Conservation (phyloP, 2,113 vertebrate genomes). For the Python bivittatus region DNA sequence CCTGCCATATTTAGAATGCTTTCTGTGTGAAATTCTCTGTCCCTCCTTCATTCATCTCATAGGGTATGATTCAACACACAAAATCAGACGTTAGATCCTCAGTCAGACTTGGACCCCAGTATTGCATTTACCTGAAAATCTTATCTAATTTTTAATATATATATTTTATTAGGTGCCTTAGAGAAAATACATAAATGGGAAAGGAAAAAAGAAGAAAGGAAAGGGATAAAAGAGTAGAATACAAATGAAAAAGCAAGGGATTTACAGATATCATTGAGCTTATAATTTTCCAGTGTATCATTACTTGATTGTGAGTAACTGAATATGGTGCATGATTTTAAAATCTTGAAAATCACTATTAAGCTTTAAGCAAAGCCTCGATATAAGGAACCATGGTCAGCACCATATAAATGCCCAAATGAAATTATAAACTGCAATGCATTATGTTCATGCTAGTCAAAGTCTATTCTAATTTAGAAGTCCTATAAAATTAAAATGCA, state of each 20-base stretch:
- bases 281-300: neutral
- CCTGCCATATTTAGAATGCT: neutral
- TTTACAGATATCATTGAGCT: neutral
- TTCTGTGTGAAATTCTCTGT: neutral
- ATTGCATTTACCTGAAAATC: neutral
- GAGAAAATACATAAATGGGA: neutral
- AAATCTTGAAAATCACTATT: neutral
- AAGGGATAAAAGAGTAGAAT: neutral
- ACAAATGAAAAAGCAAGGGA: neutral
- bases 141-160: neutral
- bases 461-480: neutral
- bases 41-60: neutral
- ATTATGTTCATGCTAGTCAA: neutral
- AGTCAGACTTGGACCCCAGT: neutral
- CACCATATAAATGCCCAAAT: neutral
- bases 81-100: too few species aligned
- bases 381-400: neutral
- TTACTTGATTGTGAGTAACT: neutral
- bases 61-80: neutral
- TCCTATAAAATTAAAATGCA: neutral
- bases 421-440: neutral
- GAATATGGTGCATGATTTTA: neutral
- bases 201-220: neutral
- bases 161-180: neutral
- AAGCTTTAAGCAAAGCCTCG: neutral